phyloP scores from a whole-genome alignment of 2,888 invertebrate genomes.

The Sphinx pinastri region DNA sequence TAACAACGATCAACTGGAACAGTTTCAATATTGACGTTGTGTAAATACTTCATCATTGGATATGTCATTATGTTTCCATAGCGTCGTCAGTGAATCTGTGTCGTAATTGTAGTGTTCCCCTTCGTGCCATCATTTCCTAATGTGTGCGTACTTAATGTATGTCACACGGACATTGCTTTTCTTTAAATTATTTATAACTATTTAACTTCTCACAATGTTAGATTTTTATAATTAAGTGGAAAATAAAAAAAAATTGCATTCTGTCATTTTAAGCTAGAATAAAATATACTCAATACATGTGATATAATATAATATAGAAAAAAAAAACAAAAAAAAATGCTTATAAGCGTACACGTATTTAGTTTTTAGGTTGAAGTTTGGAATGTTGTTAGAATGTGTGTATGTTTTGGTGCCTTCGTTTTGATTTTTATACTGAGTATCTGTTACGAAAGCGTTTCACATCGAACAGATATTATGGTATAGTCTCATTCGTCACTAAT shows the following conservation, averaged over 20 bases:
- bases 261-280: constrained; percentile 61
- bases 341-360: constrained; percentile 67
- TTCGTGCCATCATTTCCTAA: constrained; percentile 59
- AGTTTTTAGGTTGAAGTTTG: constrained; percentile 29
- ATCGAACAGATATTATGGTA: constrained; percentile 4
- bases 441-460: background rate
- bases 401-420: constrained; percentile 36
- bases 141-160: constrained; percentile 55
- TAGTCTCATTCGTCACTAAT: constrained; percentile 1
- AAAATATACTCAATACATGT: constrained; percentile 77
- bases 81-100: constrained; percentile 6
- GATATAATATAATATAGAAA: constrained; percentile 70
- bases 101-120: constrained; percentile 44
- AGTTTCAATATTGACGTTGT: background rate
- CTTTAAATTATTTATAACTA: constrained; percentile 42
- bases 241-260: constrained; percentile 60
- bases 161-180: constrained; percentile 52
- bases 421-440: constrained; percentile 27
- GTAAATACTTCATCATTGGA: background rate
- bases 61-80: background rate
- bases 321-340: constrained; percentile 65
- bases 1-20: background rate
- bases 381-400: constrained; percentile 15
- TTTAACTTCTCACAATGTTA: constrained; percentile 53
- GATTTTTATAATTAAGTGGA: constrained; percentile 55